Evolutionary conservation across 2,113 vertebrate species (phyloP).

Genomic region (Marmota flaviventris): DNA sequence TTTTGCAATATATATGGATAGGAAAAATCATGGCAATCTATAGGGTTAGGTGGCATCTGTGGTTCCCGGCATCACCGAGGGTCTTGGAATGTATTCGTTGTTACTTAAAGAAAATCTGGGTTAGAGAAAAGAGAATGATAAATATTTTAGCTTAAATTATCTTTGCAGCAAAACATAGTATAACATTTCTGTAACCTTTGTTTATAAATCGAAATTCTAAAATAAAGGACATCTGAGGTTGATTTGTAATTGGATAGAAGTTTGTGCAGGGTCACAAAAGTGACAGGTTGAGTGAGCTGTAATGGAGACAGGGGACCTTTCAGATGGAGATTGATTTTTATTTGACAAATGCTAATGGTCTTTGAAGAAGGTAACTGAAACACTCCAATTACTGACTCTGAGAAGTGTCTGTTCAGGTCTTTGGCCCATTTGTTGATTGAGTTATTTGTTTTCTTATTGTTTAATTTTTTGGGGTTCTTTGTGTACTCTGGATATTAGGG

Average conservation of each 20-base stretch:
- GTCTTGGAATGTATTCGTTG: not conserved
- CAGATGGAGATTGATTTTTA: slow-evolving; percentile 68
- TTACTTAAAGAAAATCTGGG: not conserved
- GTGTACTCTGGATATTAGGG: too few species aligned
- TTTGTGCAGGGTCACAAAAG: not conserved
- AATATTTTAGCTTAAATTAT: slow-evolving; percentile 16
- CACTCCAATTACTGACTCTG: slow-evolving; percentile 41
- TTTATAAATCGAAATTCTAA: slow-evolving; percentile 29
- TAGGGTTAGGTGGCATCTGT: too few species aligned
- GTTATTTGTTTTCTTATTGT: too few species aligned
- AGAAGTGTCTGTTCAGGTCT: too few species aligned
- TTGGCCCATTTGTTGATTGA: too few species aligned
- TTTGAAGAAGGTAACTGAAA: slow-evolving; percentile 27
- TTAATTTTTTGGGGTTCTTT: too few species aligned
- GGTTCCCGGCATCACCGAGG: not conserved
- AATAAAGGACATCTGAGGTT: slow-evolving; percentile 22
- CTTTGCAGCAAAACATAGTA: not conserved
- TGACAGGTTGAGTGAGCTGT: slow-evolving; percentile 69
- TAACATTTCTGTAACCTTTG: slow-evolving; percentile 14
- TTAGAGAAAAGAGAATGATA: not conserved
- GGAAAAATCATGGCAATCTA: not conserved
- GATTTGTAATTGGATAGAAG: slow-evolving; percentile 42
- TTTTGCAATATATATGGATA: not conserved
- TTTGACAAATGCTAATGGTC: slow-evolving; percentile 75
- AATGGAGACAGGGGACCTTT: slow-evolving; percentile 66